Base-by-base conservation (phyloP, 2,113 vertebrate genomes). In the Plecotus auritus region DNA sequence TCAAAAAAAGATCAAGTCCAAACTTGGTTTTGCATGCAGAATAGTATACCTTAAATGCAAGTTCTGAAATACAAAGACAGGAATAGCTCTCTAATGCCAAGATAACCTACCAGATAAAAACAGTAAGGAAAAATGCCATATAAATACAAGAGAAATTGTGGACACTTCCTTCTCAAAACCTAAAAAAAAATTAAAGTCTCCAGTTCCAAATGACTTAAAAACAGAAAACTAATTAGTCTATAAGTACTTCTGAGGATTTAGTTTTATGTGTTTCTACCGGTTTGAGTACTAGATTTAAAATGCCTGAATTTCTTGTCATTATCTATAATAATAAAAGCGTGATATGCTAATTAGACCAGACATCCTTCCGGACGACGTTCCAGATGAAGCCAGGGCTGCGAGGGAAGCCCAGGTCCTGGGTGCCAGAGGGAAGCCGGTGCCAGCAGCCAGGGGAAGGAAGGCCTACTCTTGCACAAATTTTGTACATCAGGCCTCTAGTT, bases 151-250 rank as follows among this genome's bases (percentile, higher is more conserved):
- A 90, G 64, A 87, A 8, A 5, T 5, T 42, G 13, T 30, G 70
- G 35, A 47, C 2, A 85, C 26, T 86, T 77, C 83, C 23, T 85
- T 67, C 14, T 93, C n/a, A 85, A 91, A 78, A 73, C 4, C 28
- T 81, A 87, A 82, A 73, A 32, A 88, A 51, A 59, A 54, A 54
- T 54, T 8, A 9, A 70, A 73, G 18, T 23, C 17, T 64, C 30
- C 16, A 70, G 12, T 77, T 95, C 23, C 32, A 90, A 66, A 61
- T 82, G n/a, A 18, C 47, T 96, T 84, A 88, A 66, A 72, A 96
- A 35, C 42, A 88, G n/a, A 83, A 76, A 80, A 80, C 30, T n/a
- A 74, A 40, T 32, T 78, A 74, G 10, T 66, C 67, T 73, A 35
- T 9, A 32, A 66, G 12, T 28, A 30, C 22, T 66, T 84, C 72